A percentile compares a stretch with the other conserved stretches of the same genome.
These are phyloP conservation scores for Synanthedon vespiformis DNA, from an alignment of 2,888 invertebrate species.

Conservation along the genomic window DNA sequence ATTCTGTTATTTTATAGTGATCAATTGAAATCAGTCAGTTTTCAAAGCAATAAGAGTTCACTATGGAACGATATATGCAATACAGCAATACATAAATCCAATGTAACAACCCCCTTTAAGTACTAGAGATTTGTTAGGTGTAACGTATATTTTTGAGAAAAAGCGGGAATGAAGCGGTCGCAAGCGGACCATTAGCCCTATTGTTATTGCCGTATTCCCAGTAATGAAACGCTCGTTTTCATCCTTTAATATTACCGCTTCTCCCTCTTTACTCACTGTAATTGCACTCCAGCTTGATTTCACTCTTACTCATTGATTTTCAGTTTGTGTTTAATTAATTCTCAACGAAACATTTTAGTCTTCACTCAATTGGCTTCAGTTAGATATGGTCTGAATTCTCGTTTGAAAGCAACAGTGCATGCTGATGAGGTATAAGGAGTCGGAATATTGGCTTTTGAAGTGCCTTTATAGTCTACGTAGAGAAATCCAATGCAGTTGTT, in stretches of 20 bases:
- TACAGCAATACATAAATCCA: too few species aligned
- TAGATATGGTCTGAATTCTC: slow-evolving; percentile 13
- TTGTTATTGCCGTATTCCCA: slow-evolving; percentile 64
- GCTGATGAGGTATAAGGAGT: slow-evolving; percentile 42
- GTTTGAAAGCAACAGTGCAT: slow-evolving; percentile 38
- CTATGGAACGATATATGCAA: not conserved
- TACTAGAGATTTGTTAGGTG: slow-evolving; percentile 33
- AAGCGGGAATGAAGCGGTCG: slow-evolving; percentile 51
- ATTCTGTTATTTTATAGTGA: too few species aligned
- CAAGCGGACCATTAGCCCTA: slow-evolving; percentile 58
- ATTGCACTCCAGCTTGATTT: slow-evolving; percentile 49
- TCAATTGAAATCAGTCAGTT: too few species aligned
- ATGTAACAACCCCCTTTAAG: slow-evolving; percentile 5
- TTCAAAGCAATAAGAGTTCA: too few species aligned
- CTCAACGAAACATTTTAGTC: slow-evolving; percentile 21
- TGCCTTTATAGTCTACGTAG: slow-evolving; percentile 31
- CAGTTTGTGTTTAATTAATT: slow-evolving; percentile 46
- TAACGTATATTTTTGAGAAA: slow-evolving; percentile 41
- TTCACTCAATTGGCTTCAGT: slow-evolving; percentile 5
- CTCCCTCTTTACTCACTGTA: slow-evolving; percentile 46
- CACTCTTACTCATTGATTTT: slow-evolving; percentile 39
- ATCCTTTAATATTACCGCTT: slow-evolving; percentile 59
- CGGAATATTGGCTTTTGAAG: slow-evolving; percentile 44
- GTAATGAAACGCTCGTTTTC: slow-evolving; percentile 67
- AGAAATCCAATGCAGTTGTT: slow-evolving; percentile 42